Evolutionary conservation across 2,113 vertebrate genomes (phyloP).

Genomic region (Rhinopomastus cyanomelas): DNA sequence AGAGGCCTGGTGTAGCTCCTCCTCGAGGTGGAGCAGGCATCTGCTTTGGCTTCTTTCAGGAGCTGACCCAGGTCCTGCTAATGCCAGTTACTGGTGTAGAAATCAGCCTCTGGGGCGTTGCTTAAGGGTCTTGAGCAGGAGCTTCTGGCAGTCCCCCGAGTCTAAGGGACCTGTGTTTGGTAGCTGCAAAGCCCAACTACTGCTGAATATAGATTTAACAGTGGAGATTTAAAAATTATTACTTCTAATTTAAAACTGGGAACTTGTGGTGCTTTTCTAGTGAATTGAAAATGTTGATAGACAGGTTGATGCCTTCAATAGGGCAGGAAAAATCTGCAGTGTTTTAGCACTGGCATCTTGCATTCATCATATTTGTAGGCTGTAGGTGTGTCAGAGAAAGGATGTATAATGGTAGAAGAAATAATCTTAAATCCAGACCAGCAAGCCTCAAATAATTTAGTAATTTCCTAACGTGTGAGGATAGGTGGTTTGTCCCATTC

Average conservation of each 20-base stretch:
- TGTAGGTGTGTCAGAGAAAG: neutral
- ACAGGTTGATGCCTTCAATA: neutral
- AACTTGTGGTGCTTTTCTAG: neutral
- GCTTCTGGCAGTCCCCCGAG: neutral
- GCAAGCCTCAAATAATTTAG: neutral
- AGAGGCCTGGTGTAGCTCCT: neutral
- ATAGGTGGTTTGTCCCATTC: neutral
- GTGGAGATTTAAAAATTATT: neutral
- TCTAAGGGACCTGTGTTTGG: neutral
- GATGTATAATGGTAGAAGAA: neutral
- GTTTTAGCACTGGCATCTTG: neutral
- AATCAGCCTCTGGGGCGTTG: fast-evolving
- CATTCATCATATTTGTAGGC: neutral
- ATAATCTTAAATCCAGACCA: constrained; percentile 30
- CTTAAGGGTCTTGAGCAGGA: neutral
- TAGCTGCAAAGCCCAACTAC: neutral
- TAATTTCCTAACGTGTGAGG: constrained; percentile 30
- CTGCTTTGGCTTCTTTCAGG: neutral
- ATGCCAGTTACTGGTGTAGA: neutral
- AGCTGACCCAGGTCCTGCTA: neutral
- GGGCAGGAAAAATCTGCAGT: neutral
- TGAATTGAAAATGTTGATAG: neutral
- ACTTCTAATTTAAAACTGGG: neutral
- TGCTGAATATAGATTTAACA: neutral
- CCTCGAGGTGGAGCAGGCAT: neutral